Percentiles rank a stretch among this genome's conserved stretches.
phyloP scores from a whole-genome alignment of 2,113 vertebrate genomes.

The Nematolebias whitei region DNA sequence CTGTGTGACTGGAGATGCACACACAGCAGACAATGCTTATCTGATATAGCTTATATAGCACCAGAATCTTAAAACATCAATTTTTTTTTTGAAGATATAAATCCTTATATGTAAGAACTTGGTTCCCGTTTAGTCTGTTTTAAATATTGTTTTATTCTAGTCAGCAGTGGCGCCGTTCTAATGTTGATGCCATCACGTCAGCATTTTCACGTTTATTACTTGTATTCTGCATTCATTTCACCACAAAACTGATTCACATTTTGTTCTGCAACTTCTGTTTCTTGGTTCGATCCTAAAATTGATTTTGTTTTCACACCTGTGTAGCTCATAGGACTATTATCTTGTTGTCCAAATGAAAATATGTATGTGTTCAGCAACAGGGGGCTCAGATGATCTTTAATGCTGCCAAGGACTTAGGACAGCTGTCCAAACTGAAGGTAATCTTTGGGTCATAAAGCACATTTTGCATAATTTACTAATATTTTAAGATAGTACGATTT shows the following conservation, averaged over 20 bases:
- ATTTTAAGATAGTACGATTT: neutral
- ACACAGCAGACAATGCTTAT: too few relatives aligned
- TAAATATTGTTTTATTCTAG: neutral
- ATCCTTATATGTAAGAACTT: too few relatives aligned
- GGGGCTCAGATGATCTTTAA: slow-evolving; percentile 98
- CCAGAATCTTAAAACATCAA: too few relatives aligned
- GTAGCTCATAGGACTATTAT: neutral
- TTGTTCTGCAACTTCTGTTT: neutral
- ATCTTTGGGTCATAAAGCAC: slow-evolving; percentile 16
- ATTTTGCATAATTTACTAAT: neutral
- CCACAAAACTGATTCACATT: neutral
- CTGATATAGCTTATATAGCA: too few relatives aligned
- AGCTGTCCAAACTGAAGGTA: slow-evolving; percentile 98
- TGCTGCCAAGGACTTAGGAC: slow-evolving; percentile 96
- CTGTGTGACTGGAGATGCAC: too few relatives aligned
- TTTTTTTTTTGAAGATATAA: too few relatives aligned
- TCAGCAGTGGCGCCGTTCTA: neutral
- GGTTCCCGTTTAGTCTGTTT: too few relatives aligned
- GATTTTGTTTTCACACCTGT: too few relatives aligned
- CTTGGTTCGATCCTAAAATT: neutral
- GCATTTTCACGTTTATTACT: slow-evolving; percentile 19
- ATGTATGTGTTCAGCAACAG: slow-evolving; percentile 73
- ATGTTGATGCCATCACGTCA: too few relatives aligned
- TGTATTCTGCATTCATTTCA: too few relatives aligned
- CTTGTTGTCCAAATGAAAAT: neutral